Percentiles rank a stretch among this genome's conserved stretches.
Evolutionary conservation across 2,888 invertebrate genomes (phyloP).

Genomic region (Drosophila dives): DNA sequence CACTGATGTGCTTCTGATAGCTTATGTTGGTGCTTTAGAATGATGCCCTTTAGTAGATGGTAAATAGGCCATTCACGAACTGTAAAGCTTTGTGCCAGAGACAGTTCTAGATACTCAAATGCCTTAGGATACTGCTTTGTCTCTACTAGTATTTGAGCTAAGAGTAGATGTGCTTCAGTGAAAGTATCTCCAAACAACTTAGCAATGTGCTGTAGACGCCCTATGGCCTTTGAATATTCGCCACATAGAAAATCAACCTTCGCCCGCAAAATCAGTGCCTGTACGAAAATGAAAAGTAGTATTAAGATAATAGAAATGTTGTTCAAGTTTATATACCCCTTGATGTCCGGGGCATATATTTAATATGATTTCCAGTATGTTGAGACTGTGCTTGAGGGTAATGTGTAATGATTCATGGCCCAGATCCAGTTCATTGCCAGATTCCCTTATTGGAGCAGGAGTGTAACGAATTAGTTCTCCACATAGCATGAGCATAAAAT

Average conservation of each 20-base stretch:
- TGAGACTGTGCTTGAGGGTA: slow-evolving; percentile 87
- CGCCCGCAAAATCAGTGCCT: slow-evolving; percentile 89
- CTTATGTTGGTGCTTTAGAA: slow-evolving; percentile 91
- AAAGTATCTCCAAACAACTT: slow-evolving; percentile 91
- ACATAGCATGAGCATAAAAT: slow-evolving; percentile 92
- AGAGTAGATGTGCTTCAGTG: slow-evolving; percentile 92
- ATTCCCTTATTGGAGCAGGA: slow-evolving; percentile 87
- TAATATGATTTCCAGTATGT: slow-evolving; percentile 89
- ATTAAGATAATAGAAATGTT: not conserved
- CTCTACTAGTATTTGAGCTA: slow-evolving; percentile 93
- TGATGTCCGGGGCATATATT: slow-evolving; percentile 92
- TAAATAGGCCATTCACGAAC: slow-evolving; percentile 96
- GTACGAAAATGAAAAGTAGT: slow-evolving; percentile 75
- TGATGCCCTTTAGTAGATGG: slow-evolving; percentile 93
- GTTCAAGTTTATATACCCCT: slow-evolving; percentile 27
- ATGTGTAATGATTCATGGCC: slow-evolving; percentile 86
- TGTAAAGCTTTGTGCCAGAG: slow-evolving; percentile 96
- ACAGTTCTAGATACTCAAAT: slow-evolving; percentile 94
- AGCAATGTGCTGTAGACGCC: slow-evolving; percentile 89
- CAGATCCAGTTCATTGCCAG: slow-evolving; percentile 44
- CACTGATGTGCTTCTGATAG: slow-evolving; percentile 90
- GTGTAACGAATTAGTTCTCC: slow-evolving; percentile 91
- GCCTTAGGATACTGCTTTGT: slow-evolving; percentile 91
- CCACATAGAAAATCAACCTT: slow-evolving; percentile 93
- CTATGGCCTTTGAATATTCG: slow-evolving; percentile 90